Percentiles rank a stretch among this genome's conserved stretches.
Evolutionary conservation across 2,888 invertebrate species (phyloP).

Genomic region (Liodrosophila aerea): DNA sequence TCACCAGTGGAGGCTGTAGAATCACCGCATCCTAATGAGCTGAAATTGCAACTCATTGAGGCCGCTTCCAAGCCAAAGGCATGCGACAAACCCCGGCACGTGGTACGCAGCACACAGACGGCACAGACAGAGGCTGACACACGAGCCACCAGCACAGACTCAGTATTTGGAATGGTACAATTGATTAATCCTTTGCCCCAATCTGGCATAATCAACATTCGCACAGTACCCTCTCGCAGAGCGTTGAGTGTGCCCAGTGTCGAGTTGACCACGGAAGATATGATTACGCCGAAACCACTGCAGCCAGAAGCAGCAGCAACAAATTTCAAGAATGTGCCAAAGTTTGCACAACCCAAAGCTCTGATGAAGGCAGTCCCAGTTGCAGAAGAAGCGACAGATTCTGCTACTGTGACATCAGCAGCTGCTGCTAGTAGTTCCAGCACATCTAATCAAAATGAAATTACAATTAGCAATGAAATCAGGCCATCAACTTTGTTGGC

Average conservation of each 20-base stretch:
- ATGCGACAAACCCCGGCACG: conserved; percentile 3
- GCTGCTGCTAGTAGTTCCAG: too few species aligned
- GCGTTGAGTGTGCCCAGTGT: conserved; percentile 3
- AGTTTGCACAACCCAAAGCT: conserved; percentile 7
- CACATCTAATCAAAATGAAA: too few species aligned
- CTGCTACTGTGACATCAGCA: too few species aligned
- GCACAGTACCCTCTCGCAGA: conserved; percentile 24
- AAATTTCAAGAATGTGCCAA: conserved; percentile 11
- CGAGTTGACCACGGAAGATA: background rate
- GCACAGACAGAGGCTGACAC: background rate
- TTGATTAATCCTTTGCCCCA: background rate
- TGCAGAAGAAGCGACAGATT: too few species aligned
- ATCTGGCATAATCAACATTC: conserved; percentile 30
- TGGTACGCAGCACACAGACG: conserved; percentile 4
- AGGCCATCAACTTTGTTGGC: too few species aligned
- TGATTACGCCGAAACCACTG: background rate
- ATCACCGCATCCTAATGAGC: background rate
- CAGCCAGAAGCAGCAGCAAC: background rate
- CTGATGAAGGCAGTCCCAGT: background rate
- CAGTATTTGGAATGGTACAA: background rate
- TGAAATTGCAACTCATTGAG: conserved; percentile 36
- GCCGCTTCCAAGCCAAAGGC: conserved; percentile 47
- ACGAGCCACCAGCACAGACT: conserved; percentile 1
- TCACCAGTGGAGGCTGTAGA: background rate
- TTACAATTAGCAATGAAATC: too few species aligned